Evolutionary conservation across 2,888 invertebrate species (phyloP).

Genomic region (Entomobrya proxima): DNA sequence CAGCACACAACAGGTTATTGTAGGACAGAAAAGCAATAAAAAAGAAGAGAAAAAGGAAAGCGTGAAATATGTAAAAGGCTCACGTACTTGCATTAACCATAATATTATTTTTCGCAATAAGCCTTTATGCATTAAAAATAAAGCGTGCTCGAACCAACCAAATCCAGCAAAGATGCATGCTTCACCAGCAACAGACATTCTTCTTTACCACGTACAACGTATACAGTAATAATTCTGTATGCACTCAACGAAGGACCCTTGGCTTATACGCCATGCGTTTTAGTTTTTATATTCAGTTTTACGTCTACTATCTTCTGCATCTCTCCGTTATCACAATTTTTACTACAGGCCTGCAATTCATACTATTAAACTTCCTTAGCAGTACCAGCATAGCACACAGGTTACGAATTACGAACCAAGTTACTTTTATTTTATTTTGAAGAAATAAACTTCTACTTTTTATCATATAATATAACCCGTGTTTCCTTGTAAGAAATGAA

Average conservation of each 20-base stretch:
- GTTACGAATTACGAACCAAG: background rate
- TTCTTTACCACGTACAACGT: background rate
- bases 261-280: background rate
- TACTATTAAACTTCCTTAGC: background rate
- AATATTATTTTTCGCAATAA: constrained; percentile 32
- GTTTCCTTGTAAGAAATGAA: background rate
- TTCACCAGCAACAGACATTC: background rate
- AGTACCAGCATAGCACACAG: background rate
- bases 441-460: background rate
- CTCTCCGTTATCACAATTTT: background rate
- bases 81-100: constrained; percentile 28
- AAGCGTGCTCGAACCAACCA: background rate
- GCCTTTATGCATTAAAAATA: constrained; percentile 22
- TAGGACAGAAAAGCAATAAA: background rate
- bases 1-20: background rate
- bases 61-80: constrained; percentile 28
- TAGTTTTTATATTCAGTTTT: background rate
- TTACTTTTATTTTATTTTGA: background rate
- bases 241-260: background rate
- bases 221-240: background rate
- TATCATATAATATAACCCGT: background rate
- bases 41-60: background rate
- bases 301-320: background rate
- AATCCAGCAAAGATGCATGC: background rate
- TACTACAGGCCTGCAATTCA: background rate